Percentiles rank a stretch among this genome's conserved stretches.
Evolutionary conservation across 1,140 invertebrate species (phyloP).

Genomic region (Apis cerana): DNA sequence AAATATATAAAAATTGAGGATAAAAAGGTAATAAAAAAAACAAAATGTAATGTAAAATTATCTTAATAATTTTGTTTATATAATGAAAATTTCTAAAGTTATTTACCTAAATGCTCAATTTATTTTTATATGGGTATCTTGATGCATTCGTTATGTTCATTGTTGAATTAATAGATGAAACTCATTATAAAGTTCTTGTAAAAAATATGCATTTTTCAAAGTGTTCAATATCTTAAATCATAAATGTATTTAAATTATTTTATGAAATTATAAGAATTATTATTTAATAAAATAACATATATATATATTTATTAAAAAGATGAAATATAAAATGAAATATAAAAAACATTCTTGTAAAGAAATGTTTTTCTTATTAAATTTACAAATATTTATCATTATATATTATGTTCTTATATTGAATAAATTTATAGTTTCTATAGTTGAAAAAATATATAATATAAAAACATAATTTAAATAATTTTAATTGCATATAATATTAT

Average conservation of each 20-base stretch:
- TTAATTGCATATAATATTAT: background rate
- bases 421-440: background rate
- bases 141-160: slow-evolving; percentile 28
- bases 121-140: slow-evolving; percentile 25
- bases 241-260: slow-evolving; percentile 11
- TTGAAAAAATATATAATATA: background rate
- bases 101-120: slow-evolving; percentile 31
- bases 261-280: background rate
- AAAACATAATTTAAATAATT: background rate
- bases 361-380: slow-evolving; percentile 3
- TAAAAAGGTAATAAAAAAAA: background rate
- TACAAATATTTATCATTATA: slow-evolving; percentile 30
- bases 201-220: slow-evolving; percentile 29
- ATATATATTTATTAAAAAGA: background rate
- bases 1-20: background rate
- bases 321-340: background rate
- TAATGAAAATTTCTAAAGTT: slow-evolving; percentile 14
- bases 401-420: slow-evolving; percentile 6
- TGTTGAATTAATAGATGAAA: slow-evolving; percentile 16
- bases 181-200: slow-evolving; percentile 14
- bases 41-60: background rate
- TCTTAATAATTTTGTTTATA: background rate
- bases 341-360: background rate
- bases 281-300: slow-evolving; percentile 1
- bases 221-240: slow-evolving; percentile 12